Base-by-base conservation (phyloP, 2,888 invertebrate species). In the Thymelicus sylvestris region DNA sequence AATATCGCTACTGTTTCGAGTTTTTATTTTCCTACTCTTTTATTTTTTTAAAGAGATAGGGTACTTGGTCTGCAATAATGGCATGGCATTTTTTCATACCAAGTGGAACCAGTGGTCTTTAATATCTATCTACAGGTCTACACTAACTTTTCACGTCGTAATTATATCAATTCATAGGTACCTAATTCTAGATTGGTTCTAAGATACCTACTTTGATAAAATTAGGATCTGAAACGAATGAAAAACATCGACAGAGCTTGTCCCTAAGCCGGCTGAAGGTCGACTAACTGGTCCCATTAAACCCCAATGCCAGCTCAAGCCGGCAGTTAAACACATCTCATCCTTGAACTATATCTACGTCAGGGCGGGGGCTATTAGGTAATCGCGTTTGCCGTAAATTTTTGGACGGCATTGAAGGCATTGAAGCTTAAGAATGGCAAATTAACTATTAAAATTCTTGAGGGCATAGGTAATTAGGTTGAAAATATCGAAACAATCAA, bases 311-410 rank as follows among this genome's bases (percentile, higher is more conserved):
- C 60, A 65, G 12, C 12, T 52, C 64, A 59, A 70, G 60, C 65
- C 12, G 52, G 67, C 65, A 65, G 70, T 70, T 65, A 65, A 70
- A 70, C 64, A 65, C 15, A 47, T 64, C 60, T 59, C 60, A 65
- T 65, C 69, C 69, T 70, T 64, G 69, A 70, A 70, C 64, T 64
- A 70, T 19, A n/a, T n/a, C n/a, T 69, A 64, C 69, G 44, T 61
- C 61, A 24, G 64, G 64, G 63, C 8, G 63, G 48, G 59, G 59
- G 60, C 64, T 64, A 65, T 59, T 70, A 65, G 64, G 70, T 70
- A 65, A 70, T 65, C 59, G 60, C 41, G 64, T 69, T 69, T 47
- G 59, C 64, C 69, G 64, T 63, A 59, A 59, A 64, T 59, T 69
- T 69, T 69, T 69, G 64, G 63, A 63, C 63, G 47, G 31, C 19